phyloP scores from a whole-genome alignment of 2,888 invertebrate species.

The Myathropa florea region DNA sequence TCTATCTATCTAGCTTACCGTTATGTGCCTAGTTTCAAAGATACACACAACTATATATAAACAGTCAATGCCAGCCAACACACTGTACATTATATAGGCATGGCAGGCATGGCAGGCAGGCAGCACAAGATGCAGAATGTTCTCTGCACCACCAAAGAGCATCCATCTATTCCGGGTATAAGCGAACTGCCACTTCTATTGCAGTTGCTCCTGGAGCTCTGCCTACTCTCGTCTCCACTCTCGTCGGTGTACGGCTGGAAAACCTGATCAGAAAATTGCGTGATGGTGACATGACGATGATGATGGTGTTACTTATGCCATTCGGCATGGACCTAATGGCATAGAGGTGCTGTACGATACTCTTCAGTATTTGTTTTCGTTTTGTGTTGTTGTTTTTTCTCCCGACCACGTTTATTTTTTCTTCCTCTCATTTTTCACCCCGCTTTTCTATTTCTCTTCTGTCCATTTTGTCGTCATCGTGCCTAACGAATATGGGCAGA shows the following conservation, averaged over 20 bases:
- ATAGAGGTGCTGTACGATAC: constrained; percentile 42
- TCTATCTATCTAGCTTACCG: constrained; percentile 66
- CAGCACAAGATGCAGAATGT: constrained; percentile 6
- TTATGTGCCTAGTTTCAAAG: constrained; percentile 66
- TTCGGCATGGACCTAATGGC: constrained; percentile 59
- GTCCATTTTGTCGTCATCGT: constrained; percentile 49
- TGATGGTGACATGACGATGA: constrained; percentile 70
- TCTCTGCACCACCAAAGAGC: constrained; percentile 2
- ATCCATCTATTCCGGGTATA: constrained; percentile 46
- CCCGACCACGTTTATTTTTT: not conserved
- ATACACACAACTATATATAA: constrained; percentile 58
- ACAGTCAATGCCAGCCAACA: constrained; percentile 16
- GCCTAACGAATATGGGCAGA: constrained; percentile 64
- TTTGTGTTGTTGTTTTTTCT: constrained; percentile 22
- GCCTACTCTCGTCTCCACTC: not conserved
- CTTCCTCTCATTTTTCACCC: too few species aligned
- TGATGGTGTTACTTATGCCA: constrained; percentile 70
- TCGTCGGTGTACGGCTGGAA: not conserved
- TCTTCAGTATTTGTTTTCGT: constrained; percentile 53
- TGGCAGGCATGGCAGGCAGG: not conserved
- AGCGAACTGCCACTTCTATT: constrained; percentile 53
- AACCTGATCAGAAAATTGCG: constrained; percentile 70
- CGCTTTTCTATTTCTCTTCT: not conserved
- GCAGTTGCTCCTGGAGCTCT: constrained; percentile 12
- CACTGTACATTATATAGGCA: constrained; percentile 29